Conservation (phyloP, 1,140 invertebrate genomes). For the Nephila pilipes region DNA sequence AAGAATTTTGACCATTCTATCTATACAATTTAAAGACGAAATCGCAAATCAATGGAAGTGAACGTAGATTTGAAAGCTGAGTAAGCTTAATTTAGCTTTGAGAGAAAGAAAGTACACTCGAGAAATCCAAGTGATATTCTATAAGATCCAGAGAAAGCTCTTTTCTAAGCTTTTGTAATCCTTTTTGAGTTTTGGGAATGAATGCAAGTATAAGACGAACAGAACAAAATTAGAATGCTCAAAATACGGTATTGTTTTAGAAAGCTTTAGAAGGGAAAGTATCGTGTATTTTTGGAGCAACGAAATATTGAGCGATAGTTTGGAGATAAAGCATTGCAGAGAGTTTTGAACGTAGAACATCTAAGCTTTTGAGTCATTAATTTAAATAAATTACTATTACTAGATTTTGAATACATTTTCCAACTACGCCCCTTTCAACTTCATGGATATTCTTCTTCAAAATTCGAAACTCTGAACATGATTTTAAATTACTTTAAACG, state of each 20-base stretch:
- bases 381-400: constrained; percentile 41
- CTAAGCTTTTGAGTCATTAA: constrained; percentile 35
- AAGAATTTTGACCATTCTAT: too few species aligned
- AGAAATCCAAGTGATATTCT: not conserved
- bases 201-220: not conserved
- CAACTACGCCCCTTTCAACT: not conserved
- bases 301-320: constrained; percentile 10
- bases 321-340: not conserved
- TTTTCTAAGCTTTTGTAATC: not conserved
- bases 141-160: not conserved
- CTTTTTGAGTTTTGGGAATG: not conserved
- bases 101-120: not conserved
- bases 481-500: constrained; percentile 55
- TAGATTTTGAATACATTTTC: constrained; percentile 38
- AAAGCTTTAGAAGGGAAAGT: not conserved
- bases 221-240: not conserved
- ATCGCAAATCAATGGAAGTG: too few species aligned
- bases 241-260: not conserved
- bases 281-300: not conserved
- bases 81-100: not conserved
- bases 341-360: constrained; percentile 12
- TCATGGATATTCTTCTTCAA: not conserved
- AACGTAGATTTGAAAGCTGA: not conserved
- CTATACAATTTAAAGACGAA: too few species aligned
- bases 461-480: not conserved